Evolutionary conservation across 2,888 invertebrate genomes (phyloP), one percentile per base, ranked within the genome.

Genomic region (Archips crataeganus): DNA sequence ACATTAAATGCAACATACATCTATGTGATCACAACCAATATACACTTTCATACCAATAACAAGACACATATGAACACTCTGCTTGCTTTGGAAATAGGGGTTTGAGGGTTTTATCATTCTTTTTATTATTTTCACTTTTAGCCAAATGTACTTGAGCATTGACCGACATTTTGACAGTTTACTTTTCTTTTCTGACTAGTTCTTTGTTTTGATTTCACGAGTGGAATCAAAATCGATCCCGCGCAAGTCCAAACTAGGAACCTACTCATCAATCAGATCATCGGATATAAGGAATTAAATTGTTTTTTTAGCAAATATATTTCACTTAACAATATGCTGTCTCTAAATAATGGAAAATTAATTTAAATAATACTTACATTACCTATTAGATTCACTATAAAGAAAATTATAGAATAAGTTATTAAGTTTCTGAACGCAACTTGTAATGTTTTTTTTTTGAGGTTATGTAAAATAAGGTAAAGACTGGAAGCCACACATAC

Each of bases 1-100:
- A 70, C 65, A 74, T 45, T 39, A 45, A 65, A 65, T 45, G 10
- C 49, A 34, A 32, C 13, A 42, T 23, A 64, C 42, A 65, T 54
- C n/a, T 10, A 13, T 59, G 10, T 10, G 34, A 59, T 15, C n/a
- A 60, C n/a, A 10, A 60, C 11, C 4, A 34, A 65, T 65, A 54
- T 13, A 42, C 23, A 61, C 39, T 61, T 76, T 92, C 96, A 96
- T 94, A 97, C 98, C 98, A 98, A 90, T 97, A 98, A 93, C 97
- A 98, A 84, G 97, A 97, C 81, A 98, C 97, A 91, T 98, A 97
- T 81, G 97, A 96, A 91, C 97, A 98, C 81, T 97, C 97, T 72
- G 96, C 94, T 85, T 96, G 96, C 94, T 97, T 97, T 66, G 96
- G 95, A 91, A 97, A 97, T 80, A 97, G 87, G 76, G 95, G 94